These are phyloP conservation scores for Scaptomyza tumidula DNA, from an alignment of 2,888 invertebrate species.

Conservation along the genomic window DNA sequence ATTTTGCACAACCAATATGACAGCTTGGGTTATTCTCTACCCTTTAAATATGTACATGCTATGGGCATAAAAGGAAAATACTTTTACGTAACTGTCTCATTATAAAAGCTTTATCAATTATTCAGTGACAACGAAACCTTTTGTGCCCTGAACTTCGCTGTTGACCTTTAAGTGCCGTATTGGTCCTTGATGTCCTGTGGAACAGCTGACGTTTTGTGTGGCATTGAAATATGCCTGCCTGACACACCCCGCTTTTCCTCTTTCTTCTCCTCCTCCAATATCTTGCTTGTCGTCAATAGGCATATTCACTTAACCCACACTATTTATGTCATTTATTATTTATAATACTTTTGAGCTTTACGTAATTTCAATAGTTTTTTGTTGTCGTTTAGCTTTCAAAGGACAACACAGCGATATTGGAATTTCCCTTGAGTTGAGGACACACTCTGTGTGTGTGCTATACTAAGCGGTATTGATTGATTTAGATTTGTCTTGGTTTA, in stretches of 20 bases:
- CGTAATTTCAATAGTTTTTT: slow-evolving; percentile 9
- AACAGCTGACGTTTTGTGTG: slow-evolving; percentile 52
- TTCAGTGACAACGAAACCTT: slow-evolving; percentile 57
- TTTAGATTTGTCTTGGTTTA: slow-evolving; percentile 10
- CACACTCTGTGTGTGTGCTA: neutral
- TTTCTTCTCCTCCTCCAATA: neutral
- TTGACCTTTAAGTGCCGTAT: slow-evolving; percentile 55
- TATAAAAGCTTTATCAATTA: slow-evolving; percentile 70
- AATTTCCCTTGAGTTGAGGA: slow-evolving; percentile 36
- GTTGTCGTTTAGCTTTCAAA: neutral
- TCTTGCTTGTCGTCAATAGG: neutral
- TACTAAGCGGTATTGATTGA: slow-evolving; percentile 37
- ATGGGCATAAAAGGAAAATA: neutral
- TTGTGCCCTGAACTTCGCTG: slow-evolving; percentile 67
- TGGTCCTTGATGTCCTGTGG: slow-evolving; percentile 39
- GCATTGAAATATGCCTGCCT: slow-evolving; percentile 18
- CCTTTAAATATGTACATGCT: slow-evolving; percentile 2
- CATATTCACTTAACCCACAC: slow-evolving; percentile 25
- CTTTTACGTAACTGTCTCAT: slow-evolving; percentile 24
- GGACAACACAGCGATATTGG: slow-evolving; percentile 25
- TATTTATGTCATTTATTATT: slow-evolving; percentile 53
- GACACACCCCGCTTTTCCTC: neutral
- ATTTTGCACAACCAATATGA: slow-evolving; percentile 41
- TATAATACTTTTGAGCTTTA: slow-evolving; percentile 31
- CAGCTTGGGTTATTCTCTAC: slow-evolving; percentile 12